A percentile compares a stretch with the other conserved stretches of the same genome.
These are phyloP conservation scores for Flexamia atlantica DNA, from an alignment of 2,888 invertebrate species.

Conservation along the genomic window DNA sequence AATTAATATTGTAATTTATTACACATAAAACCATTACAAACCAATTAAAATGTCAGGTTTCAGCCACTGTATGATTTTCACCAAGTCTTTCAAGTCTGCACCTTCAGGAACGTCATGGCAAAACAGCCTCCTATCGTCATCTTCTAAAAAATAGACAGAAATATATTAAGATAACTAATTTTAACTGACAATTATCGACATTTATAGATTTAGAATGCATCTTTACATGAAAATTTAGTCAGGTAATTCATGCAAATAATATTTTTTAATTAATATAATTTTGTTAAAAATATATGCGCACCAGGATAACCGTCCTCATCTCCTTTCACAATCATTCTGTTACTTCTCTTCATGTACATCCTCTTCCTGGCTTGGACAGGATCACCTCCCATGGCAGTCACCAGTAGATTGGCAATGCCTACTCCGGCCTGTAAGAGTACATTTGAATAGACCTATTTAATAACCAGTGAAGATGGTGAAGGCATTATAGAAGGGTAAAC, in stretches of 20 bases:
- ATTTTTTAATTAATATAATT: no score
- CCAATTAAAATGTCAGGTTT: constrained; percentile 96
- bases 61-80: constrained; percentile 87
- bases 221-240: no score
- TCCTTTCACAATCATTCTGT: constrained; percentile 92
- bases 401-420: constrained; percentile 95
- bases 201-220: no score
- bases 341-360: constrained; percentile 98
- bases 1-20: no score
- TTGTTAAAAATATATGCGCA: neutral
- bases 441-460: no score
- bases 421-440: constrained; percentile 85
- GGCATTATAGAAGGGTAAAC: no score
- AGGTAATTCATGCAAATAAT: no score
- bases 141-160: neutral
- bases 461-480: no score
- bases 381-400: constrained; percentile 95
- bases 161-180: no score
- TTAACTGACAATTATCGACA: no score
- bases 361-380: constrained; percentile 88
- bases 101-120: constrained; percentile 76
- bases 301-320: constrained; percentile 67
- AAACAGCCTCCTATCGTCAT: constrained; percentile 30
- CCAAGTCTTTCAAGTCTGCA: constrained; percentile 86
- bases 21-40: no score